Evolutionary conservation across 37 sponge, comb jelly and placozoan species (phyloP).

Genomic region (Amphimedon queenslandica): DNA sequence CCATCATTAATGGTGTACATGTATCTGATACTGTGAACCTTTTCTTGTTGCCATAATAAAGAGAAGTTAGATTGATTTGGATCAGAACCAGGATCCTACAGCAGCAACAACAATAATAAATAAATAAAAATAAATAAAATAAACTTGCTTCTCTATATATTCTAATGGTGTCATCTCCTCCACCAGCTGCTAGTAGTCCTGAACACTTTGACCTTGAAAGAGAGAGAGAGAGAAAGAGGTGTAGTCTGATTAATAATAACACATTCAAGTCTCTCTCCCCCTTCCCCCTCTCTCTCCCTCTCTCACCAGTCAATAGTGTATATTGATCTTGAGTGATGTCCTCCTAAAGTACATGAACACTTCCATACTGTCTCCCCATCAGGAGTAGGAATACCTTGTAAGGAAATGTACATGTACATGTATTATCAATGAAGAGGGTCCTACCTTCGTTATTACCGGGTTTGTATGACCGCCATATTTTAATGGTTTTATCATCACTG

Average conservation of each 20-base stretch:
- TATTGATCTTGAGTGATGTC: too few relatives aligned
- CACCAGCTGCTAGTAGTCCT: slow-evolving; percentile 79
- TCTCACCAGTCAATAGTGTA: too few relatives aligned
- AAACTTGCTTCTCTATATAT: slow-evolving; percentile 61
- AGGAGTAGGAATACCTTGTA: too few relatives aligned
- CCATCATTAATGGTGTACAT: not conserved
- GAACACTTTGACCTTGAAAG: slow-evolving; percentile 39
- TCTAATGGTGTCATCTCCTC: slow-evolving; percentile 88
- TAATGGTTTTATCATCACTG: slow-evolving; percentile 83
- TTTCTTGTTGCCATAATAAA: slow-evolving; percentile 31
- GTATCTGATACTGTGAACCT: slow-evolving; percentile 28
- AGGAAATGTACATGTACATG: too few relatives aligned
- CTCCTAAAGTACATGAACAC: too few relatives aligned
- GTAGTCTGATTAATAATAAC: too few relatives aligned
- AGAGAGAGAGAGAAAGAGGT: too few relatives aligned
- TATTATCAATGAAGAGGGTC: too few relatives aligned
- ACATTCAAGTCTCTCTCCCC: too few relatives aligned
- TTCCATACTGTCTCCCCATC: too few relatives aligned
- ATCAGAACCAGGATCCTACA: slow-evolving; percentile 27
- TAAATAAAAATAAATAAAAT: not conserved
- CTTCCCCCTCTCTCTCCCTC: too few relatives aligned
- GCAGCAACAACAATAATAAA: slow-evolving; percentile 6
- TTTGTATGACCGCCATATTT: slow-evolving; percentile 68
- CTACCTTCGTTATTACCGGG: slow-evolving; percentile 60
- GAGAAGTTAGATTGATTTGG: slow-evolving; percentile 42